Evolutionary conservation across 2,113 vertebrate genomes (phyloP).

Genomic region (Myotis lucifugus): DNA sequence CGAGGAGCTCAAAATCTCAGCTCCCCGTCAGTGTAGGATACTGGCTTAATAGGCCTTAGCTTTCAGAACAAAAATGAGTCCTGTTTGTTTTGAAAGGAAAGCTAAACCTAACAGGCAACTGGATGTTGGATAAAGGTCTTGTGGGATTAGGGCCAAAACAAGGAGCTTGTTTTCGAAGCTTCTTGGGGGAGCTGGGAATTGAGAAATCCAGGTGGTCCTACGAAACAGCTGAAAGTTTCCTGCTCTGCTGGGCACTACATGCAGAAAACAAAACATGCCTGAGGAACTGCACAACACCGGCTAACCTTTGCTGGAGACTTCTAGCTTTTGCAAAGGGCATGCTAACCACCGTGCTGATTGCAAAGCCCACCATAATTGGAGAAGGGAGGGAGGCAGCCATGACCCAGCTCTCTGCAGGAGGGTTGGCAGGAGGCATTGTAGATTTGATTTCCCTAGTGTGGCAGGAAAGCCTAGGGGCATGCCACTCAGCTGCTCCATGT

Average conservation of each 20-base stretch:
- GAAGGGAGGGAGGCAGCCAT: neutral
- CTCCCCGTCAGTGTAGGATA: neutral
- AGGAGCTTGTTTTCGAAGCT: slow-evolving; percentile 46
- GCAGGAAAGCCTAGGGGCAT: neutral
- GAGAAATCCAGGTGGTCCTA: neutral
- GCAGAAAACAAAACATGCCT: neutral
- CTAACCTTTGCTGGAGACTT: slow-evolving; percentile 12
- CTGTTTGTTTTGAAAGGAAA: slow-evolving; percentile 59
- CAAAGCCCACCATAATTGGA: neutral
- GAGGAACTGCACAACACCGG: neutral
- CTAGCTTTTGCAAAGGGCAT: slow-evolving; percentile 4
- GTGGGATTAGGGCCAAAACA: slow-evolving; percentile 14
- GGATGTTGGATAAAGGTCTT: slow-evolving; percentile 55
- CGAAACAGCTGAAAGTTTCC: slow-evolving; percentile 17
- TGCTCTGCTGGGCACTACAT: neutral
- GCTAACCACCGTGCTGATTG: neutral
- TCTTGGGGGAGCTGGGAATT: slow-evolving; percentile 22
- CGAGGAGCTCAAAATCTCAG: neutral
- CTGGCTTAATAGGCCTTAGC: slow-evolving; percentile 52
- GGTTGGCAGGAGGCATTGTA: neutral
- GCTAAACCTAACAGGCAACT: slow-evolving; percentile 4
- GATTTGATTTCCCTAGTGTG: slow-evolving; percentile 25
- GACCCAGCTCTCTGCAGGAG: neutral
- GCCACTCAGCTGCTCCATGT: neutral
- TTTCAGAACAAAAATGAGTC: slow-evolving; percentile 54